phyloP scores from a whole-genome alignment of 2,113 vertebrate species.

The Callorhinus ursinus region DNA sequence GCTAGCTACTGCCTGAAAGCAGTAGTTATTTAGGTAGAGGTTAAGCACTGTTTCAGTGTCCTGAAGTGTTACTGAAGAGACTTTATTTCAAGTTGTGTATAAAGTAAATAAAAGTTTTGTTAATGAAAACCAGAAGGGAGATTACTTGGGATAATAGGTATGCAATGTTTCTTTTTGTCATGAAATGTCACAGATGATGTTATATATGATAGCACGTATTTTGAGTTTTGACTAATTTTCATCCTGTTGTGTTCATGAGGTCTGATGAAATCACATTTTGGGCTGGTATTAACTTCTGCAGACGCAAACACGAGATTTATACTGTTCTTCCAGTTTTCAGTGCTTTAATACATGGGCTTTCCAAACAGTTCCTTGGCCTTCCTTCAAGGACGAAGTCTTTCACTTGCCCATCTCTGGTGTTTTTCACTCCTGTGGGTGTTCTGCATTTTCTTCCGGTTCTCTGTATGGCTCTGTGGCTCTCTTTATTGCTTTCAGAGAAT shows the following conservation, averaged over 20 bases:
- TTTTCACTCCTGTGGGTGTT: neutral
- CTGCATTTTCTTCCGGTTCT: neutral
- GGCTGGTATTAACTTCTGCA: neutral
- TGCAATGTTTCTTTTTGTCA: slow-evolving; percentile 6
- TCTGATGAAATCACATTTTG: neutral
- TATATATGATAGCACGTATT: neutral
- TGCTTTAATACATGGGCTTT: neutral
- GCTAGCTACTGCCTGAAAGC: neutral
- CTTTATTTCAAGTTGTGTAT: neutral
- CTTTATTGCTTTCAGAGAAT: neutral
- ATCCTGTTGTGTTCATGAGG: neutral
- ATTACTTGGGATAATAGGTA: neutral
- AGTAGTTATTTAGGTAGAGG: neutral
- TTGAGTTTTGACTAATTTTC: slow-evolving; percentile 18
- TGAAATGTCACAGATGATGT: neutral
- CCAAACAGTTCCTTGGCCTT: neutral
- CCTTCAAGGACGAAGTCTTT: neutral
- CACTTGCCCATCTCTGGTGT: neutral
- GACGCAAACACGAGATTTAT: neutral
- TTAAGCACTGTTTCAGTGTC: neutral
- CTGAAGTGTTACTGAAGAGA: neutral
- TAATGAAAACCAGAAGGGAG: neutral
- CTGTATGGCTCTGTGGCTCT: neutral
- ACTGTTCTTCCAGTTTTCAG: neutral
- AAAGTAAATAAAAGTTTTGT: neutral